These are phyloP conservation scores for Corythaixoides concolor DNA, from an alignment of 2,113 vertebrate species.

Conservation along the genomic window DNA sequence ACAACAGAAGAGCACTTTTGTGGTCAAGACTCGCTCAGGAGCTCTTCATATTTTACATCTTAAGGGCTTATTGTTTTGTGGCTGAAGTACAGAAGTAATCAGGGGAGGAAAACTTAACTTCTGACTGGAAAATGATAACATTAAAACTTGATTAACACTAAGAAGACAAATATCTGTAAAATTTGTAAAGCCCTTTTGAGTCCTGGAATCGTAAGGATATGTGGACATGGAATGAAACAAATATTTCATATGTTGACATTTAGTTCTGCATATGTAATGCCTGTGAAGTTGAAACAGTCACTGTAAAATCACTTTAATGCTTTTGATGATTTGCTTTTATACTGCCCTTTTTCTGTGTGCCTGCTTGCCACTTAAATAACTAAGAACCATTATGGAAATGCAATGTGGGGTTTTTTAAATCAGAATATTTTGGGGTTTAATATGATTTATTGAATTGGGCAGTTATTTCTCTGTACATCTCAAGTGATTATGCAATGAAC, in stretches of 20 bases:
- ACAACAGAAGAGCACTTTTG: not conserved
- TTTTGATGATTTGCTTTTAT: not conserved
- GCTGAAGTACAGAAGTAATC: not conserved
- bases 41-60: not conserved
- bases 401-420: not conserved
- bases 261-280: not conserved
- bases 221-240: not conserved
- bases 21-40: not conserved
- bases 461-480: not conserved
- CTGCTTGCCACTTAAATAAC: not conserved
- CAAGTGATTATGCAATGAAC: not conserved
- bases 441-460: not conserved
- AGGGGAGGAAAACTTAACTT: not conserved
- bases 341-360: not conserved
- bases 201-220: not conserved
- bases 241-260: not conserved
- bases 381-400: not conserved
- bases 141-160: not conserved
- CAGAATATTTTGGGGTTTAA: not conserved
- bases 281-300: not conserved
- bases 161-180: not conserved
- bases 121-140: not conserved
- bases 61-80: not conserved
- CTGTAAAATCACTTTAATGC: not conserved
- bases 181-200: not conserved